A percentile compares a stretch with the other conserved stretches of the same genome.
Evolutionary conservation across 1,140 invertebrate species (phyloP).

Genomic region (Dysdera silvatica): DNA sequence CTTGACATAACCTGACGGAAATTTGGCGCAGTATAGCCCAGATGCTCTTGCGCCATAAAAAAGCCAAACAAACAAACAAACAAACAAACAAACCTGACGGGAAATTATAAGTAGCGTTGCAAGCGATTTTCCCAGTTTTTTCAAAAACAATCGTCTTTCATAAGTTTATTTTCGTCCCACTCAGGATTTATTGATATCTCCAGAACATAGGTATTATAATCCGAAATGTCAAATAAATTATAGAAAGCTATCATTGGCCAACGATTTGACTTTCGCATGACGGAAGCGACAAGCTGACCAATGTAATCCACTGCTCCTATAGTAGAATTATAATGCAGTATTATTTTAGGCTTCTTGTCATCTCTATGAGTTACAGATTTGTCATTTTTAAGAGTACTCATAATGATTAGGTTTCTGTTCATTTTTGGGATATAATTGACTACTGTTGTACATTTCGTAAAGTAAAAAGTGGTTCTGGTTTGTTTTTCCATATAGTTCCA

Average conservation of each 20-base stretch:
- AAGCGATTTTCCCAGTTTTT: background rate
- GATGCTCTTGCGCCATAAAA: too few relatives aligned
- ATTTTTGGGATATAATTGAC: slow-evolving; percentile 37
- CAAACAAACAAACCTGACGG: too few relatives aligned
- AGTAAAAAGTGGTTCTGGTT: too few relatives aligned
- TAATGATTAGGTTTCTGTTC: slow-evolving; percentile 38
- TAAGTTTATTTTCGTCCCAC: background rate
- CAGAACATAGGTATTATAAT: too few relatives aligned
- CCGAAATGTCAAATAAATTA: slow-evolving; percentile 25
- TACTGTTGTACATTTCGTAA: slow-evolving; percentile 24
- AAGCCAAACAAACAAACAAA: too few relatives aligned
- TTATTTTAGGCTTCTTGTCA: slow-evolving; percentile 37
- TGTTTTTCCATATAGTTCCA: too few relatives aligned
- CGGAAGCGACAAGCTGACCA: slow-evolving; percentile 42
- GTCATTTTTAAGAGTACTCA: slow-evolving; percentile 39
- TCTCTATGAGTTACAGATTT: slow-evolving; percentile 10
- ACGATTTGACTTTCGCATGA: slow-evolving; percentile 39
- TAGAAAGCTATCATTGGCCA: slow-evolving; percentile 40
- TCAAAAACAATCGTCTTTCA: background rate
- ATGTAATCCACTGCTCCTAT: slow-evolving; percentile 46
- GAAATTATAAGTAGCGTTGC: too few relatives aligned
- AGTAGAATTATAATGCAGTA: slow-evolving; percentile 40
- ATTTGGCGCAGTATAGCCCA: too few relatives aligned
- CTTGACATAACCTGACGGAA: too few relatives aligned
- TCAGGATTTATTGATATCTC: background rate